Base-by-base conservation (phyloP, 1,140 invertebrate species). In the Planococcus citri region DNA sequence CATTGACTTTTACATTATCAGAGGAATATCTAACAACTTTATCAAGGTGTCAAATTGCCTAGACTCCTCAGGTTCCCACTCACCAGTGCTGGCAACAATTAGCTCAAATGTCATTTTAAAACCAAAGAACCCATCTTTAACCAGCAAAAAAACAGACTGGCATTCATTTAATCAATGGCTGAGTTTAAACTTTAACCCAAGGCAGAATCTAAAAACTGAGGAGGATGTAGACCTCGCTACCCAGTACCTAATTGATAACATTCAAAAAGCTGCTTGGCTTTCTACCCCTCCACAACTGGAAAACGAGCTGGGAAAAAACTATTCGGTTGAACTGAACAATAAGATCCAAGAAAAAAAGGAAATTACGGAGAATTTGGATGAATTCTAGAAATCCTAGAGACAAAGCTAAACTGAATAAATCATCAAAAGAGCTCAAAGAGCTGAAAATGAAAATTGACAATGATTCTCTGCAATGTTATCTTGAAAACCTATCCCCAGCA, bases 311-410 rank as follows among this genome's bases (percentile, higher is more conserved):
- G 33, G 6, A 71, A 70, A 27, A 64, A 71, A 73, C 27, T 57
- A 60, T n/a, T 24, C 58, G 24, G 4, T 9, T 9, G 58, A 60
- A 60, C n/a, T 17, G 37, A 64, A 24, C 68, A 61, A 68, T 27
- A 68, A 69, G 73, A 71, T 71, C 29, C 20, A 27, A 29, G 14
- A 51, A 69, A n/a, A 38, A 68, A 67, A 22, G 60, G 17, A 71
- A 20, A 51, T 25, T 27, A 25, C 6, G 37, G 27, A 9, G 58
- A 58, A 37, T 37, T 20, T 27, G 29, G 68, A 37, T 17, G n/a
- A 22, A 9, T 69, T 41, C 9, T 68, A 37, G 20, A 69, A 10
- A 68, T n/a, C 67, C 17, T 38, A 6, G 51, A 21, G 58, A 60
- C 58, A 60, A 60, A 60, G 9, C 58, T 21, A 24, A 20, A 21